Evolutionary conservation across 1,140 invertebrate genomes (phyloP).

Genomic region (Forficula auricularia): DNA sequence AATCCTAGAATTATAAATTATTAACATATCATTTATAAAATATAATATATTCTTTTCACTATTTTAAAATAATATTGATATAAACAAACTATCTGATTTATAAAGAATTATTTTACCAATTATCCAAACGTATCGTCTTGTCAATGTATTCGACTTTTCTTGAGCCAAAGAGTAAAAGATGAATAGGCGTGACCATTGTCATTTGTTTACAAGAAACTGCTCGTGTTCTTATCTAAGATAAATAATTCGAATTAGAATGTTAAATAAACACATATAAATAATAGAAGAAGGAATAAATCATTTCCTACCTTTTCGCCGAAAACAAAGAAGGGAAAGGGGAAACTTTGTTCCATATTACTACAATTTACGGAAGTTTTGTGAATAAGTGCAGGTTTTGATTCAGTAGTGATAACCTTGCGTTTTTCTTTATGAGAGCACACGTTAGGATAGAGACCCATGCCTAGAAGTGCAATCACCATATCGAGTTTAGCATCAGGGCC

Average conservation of each 20-base stretch:
- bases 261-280: neutral
- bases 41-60: neutral
- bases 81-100: neutral
- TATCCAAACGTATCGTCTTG: slow-evolving; percentile 58
- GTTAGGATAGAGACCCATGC: slow-evolving; percentile 88
- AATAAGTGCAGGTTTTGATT: slow-evolving; percentile 82
- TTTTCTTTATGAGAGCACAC: slow-evolving; percentile 92
- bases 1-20: slow-evolving; percentile 36
- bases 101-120: slow-evolving; percentile 50
- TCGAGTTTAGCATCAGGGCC: slow-evolving; percentile 68
- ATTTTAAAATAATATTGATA: slow-evolving; percentile 1
- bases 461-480: slow-evolving; percentile 65
- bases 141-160: slow-evolving; percentile 68
- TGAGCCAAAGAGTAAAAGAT: slow-evolving; percentile 78
- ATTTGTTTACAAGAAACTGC: slow-evolving; percentile 96
- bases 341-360: slow-evolving; percentile 61
- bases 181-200: slow-evolving; percentile 89
- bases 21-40: slow-evolving; percentile 1
- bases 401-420: slow-evolving; percentile 83
- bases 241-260: neutral
- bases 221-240: slow-evolving; percentile 61
- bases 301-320: slow-evolving; percentile 79
- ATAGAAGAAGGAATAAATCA: slow-evolving; percentile 1
- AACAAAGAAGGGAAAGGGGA: slow-evolving; percentile 89
- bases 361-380: slow-evolving; percentile 97